Conservation (phyloP, 2,113 vertebrate genomes). For the Erinaceus europaeus region DNA sequence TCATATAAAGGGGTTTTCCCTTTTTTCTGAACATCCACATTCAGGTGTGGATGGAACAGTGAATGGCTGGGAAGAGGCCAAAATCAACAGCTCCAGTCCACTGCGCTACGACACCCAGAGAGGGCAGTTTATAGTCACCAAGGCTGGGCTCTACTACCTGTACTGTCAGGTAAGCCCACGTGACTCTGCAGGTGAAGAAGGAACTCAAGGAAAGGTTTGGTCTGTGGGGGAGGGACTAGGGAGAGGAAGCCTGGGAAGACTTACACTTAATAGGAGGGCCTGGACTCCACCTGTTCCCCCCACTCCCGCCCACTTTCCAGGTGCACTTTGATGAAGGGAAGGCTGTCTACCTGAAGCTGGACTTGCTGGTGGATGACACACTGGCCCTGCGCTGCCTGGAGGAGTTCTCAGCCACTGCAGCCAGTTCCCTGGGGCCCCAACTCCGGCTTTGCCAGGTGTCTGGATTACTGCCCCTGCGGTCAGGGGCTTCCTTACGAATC, state of each 20-base stretch:
- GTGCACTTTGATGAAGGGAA: constrained; percentile 92
- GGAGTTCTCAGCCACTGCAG: constrained; percentile 89
- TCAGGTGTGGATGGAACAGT: constrained; percentile 86
- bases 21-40: not conserved
- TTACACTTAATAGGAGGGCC: not conserved
- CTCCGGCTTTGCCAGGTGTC: constrained; percentile 92
- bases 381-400: constrained; percentile 89
- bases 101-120: constrained; percentile 86
- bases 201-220: not conserved
- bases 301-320: constrained; percentile 67
- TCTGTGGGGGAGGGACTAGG: not conserved
- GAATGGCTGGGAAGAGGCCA: constrained; percentile 89
- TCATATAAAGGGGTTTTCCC: constrained; percentile 18
- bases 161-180: constrained; percentile 89
- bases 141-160: constrained; percentile 89
- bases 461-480: constrained; percentile 85
- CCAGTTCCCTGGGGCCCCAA: constrained; percentile 83
- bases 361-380: constrained; percentile 83
- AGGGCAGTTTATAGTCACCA: constrained; percentile 87
- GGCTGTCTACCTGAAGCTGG: constrained; percentile 92
- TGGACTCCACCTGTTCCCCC: not conserved
- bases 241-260: not conserved
- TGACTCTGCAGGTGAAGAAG: not conserved
- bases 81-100: constrained; percentile 88
- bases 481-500: constrained; percentile 85